A percentile compares a stretch with the other conserved stretches of the same genome.
Evolutionary conservation across 2,797 vertebrate genomes (phyloP).

Genomic region (Catamblyrhynchus diadema): DNA sequence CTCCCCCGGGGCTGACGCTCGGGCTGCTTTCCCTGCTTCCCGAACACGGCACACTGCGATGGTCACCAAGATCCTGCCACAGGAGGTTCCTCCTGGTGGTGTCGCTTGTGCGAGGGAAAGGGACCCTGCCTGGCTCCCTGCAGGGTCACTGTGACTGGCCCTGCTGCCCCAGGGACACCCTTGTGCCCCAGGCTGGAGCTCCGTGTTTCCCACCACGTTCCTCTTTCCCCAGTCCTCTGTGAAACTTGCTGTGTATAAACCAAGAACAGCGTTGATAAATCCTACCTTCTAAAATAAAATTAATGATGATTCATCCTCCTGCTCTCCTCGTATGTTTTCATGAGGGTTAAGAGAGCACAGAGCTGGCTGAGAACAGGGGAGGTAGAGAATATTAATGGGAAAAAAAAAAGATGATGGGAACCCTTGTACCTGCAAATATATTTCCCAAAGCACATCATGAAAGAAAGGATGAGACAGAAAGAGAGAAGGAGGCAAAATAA

Average conservation of each 20-base stretch:
- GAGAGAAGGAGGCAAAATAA: not conserved
- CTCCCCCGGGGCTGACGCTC: not conserved
- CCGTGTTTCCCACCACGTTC: accelerated
- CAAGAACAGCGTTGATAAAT: not conserved
- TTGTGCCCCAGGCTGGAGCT: accelerated
- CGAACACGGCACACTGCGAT: accelerated
- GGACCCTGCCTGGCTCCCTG: not conserved
- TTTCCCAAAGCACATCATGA: not conserved
- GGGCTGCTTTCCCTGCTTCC: not conserved
- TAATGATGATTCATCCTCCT: not conserved
- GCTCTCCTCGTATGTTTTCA: not conserved
- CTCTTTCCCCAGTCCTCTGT: not conserved
- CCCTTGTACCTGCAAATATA: not conserved
- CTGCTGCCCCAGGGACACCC: not conserved
- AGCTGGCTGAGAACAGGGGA: not conserved
- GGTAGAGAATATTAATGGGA: not conserved
- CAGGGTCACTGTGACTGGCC: accelerated
- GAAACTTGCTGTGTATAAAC: not conserved
- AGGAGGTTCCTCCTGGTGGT: not conserved
- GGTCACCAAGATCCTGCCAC: accelerated
- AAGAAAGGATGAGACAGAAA: not conserved
- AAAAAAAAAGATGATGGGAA: not conserved
- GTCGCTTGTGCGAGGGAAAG: accelerated
- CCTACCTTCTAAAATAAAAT: not conserved
- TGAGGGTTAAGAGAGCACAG: not conserved